These are phyloP conservation scores for Odontamblyopus rebecca DNA, from an alignment of 2,797 vertebrate species.

Conservation along the genomic window DNA sequence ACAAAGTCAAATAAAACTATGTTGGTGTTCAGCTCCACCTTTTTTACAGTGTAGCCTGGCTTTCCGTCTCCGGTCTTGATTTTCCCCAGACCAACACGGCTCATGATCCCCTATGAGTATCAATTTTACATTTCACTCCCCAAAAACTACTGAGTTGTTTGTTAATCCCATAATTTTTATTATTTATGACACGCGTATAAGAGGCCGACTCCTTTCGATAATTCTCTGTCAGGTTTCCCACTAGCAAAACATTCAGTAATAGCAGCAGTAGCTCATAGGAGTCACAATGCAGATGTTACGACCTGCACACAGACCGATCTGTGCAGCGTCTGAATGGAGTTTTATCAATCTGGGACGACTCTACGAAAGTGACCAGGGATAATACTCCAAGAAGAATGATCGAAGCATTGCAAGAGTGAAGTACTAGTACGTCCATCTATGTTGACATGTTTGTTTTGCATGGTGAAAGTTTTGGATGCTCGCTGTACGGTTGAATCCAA, in stretches of 20 bases:
- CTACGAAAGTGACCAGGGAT: too few relatives aligned
- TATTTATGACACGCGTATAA: neutral
- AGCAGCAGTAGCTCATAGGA: neutral
- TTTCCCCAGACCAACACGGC: neutral
- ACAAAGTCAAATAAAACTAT: neutral
- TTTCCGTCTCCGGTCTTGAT: constrained; percentile 13
- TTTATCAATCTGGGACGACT: too few relatives aligned
- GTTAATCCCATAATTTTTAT: constrained; percentile 3
- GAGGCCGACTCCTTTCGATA: neutral
- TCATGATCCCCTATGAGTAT: neutral
- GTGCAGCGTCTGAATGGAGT: too few relatives aligned
- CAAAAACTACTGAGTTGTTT: neutral
- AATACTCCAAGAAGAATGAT: too few relatives aligned
- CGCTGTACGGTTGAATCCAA: too few relatives aligned
- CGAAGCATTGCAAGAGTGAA: too few relatives aligned
- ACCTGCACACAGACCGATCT: too few relatives aligned
- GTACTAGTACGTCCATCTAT: too few relatives aligned
- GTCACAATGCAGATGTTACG: neutral
- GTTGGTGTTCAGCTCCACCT: neutral
- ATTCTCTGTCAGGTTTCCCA: neutral
- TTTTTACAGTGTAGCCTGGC: neutral
- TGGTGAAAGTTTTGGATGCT: too few relatives aligned
- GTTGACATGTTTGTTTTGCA: too few relatives aligned
- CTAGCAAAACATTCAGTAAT: neutral
- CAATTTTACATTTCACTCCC: neutral